A percentile compares a stretch with the other conserved stretches of the same genome.
Evolutionary conservation across 2,113 vertebrate genomes (phyloP).

Genomic region (Eupsittula cactorum): DNA sequence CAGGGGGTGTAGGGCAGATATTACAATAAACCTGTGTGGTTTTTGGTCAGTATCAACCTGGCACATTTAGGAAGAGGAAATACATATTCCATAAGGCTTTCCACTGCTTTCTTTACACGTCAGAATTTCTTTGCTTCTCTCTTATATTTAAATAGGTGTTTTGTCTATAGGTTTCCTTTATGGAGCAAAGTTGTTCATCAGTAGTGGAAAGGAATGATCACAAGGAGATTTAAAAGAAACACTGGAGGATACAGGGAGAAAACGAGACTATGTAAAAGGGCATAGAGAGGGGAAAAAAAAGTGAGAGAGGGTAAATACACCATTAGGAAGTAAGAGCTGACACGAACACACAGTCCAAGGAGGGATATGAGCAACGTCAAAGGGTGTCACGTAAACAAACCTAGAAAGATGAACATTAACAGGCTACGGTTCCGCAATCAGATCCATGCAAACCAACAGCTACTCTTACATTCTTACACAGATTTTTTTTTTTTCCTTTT

Average conservation of each 20-base stretch:
- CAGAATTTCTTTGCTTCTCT: background rate
- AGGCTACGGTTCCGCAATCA: background rate
- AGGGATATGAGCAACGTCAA: background rate
- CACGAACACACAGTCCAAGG: background rate
- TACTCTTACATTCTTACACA: rapidly evolving
- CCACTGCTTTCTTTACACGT: background rate
- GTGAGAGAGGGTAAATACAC: background rate
- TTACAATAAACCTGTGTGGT: background rate
- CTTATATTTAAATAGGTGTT: background rate
- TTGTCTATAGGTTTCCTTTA: background rate
- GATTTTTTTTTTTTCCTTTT: rapidly evolving
- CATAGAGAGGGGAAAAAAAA: rapidly evolving
- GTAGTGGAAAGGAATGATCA: background rate
- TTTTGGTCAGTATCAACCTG: background rate
- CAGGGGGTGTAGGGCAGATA: background rate
- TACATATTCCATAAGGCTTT: background rate
- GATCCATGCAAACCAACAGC: background rate
- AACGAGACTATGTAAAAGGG: background rate
- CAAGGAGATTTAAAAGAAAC: background rate
- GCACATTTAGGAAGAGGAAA: background rate
- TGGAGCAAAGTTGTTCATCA: background rate
- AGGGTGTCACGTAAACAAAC: background rate
- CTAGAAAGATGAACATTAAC: background rate
- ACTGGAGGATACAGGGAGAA: background rate
- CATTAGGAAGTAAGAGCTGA: background rate